phyloP scores from a whole-genome alignment of 1,140 invertebrate genomes.

The Pollicipes pollicipes region DNA sequence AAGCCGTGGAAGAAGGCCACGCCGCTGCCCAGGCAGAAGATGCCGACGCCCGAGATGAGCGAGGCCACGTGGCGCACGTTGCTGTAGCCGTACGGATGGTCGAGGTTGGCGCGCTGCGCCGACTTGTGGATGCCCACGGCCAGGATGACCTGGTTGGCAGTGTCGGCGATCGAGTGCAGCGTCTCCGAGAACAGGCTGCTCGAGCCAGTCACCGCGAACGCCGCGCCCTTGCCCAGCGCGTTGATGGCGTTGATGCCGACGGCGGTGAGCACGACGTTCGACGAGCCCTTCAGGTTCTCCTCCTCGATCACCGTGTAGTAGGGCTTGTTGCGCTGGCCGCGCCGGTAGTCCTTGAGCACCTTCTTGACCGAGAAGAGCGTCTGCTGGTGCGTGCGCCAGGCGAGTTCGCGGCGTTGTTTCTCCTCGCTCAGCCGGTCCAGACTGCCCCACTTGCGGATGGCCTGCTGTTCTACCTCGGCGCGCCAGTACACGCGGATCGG shows the following conservation, averaged over 20 bases:
- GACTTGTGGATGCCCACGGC: conserved; percentile 92
- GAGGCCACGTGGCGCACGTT: conserved; percentile 96
- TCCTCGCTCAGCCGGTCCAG: conserved; percentile 60
- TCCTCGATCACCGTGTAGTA: conserved; percentile 28
- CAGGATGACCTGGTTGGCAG: conserved; percentile 84
- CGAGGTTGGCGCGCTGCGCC: conserved; percentile 61
- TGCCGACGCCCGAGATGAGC: conserved; percentile 91
- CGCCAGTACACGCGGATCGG: conserved; percentile 86
- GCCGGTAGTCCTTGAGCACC: conserved; percentile 55
- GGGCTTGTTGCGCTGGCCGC: conserved; percentile 41
- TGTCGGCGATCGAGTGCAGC: conserved; percentile 91
- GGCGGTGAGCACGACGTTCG: conserved; percentile 69
- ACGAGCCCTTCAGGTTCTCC: conserved; percentile 52
- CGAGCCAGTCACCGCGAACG: conserved; percentile 85
- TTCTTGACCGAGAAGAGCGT: conserved; percentile 61
- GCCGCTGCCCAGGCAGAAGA: conserved; percentile 91
- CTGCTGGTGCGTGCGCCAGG: conserved; percentile 9
- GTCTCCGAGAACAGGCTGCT: conserved; percentile 95
- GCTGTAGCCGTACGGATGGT: conserved; percentile 86
- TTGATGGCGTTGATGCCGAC: conserved; percentile 74
- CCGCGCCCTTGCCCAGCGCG: conserved; percentile 71
- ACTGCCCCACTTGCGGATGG: conserved; percentile 72
- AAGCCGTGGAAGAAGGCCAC: conserved; percentile 91
- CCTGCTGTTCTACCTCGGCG: conserved; percentile 87
- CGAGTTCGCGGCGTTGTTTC: conserved; percentile 43